Base-by-base conservation (phyloP, 2,888 invertebrate species). In the Pristionchus mayeri region DNA sequence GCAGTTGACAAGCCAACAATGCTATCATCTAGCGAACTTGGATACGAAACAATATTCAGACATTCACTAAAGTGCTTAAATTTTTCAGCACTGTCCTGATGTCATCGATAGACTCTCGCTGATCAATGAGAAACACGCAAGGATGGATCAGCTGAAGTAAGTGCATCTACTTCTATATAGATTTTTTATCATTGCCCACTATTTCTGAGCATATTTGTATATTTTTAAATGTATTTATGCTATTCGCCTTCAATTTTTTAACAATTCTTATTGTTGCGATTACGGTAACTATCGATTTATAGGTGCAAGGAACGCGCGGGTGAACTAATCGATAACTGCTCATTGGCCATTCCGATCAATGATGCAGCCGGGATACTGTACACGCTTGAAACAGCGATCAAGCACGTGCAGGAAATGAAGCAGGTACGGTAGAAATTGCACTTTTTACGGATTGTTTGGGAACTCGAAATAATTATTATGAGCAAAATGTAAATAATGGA, bases 11-110 rank as follows among this genome's bases (percentile, higher is more conserved):
- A n/a, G n/a, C n/a, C n/a, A n/a, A n/a, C n/a, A n/a, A n/a, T n/a
- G n/a, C n/a, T n/a, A n/a, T n/a, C n/a, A n/a, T n/a, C n/a, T n/a
- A n/a, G n/a, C n/a, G n/a, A n/a, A n/a, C n/a, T n/a, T n/a, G n/a
- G n/a, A n/a, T n/a, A n/a, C n/a, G n/a, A n/a, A n/a, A n/a, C n/a
- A n/a, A 27, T 9, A 67, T 34, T 11, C 67, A 67, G 4, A 44
- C 44, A 6, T 6, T 44, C 6, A 6, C 44, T 44, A 13, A 27
- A 27, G 27, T 63, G 63, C 27, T 27, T 27, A 27, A 34, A 30
- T n/a, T n/a, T 30, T 60, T 50, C 71, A 83, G 83, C 27, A 83
- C 21, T 48, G 48, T 48, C 83, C 83, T 27, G 83, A 83, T 11
- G 63, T 71, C 7, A 48, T 67, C 27, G 71, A 50, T n/a, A 21